Percentiles rank a stretch among this genome's conserved stretches.
Evolutionary conservation across 2,113 vertebrate species (phyloP).

Genomic region (Boleophthalmus pectinirostris): DNA sequence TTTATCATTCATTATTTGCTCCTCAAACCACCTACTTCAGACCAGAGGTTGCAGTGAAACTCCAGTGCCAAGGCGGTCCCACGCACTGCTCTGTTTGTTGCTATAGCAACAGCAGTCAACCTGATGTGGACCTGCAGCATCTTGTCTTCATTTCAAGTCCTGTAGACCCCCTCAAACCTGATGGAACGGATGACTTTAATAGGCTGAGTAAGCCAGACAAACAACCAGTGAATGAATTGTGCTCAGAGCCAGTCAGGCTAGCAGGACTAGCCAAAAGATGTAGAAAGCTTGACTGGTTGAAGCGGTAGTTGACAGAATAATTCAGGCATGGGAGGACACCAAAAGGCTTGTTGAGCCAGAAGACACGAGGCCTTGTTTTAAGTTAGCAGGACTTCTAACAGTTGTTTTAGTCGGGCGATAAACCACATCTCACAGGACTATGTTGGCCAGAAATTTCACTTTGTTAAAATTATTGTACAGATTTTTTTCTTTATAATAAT

Average conservation of each 20-base stretch:
- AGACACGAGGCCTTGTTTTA: constrained; percentile 59
- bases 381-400: constrained; percentile 73
- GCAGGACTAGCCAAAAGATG: constrained; percentile 78
- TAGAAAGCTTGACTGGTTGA: constrained; percentile 84
- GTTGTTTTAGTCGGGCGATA: constrained; percentile 43
- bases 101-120: constrained; percentile 47
- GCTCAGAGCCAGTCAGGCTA: constrained; percentile 80
- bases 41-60: constrained; percentile 78
- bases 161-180: constrained; percentile 61
- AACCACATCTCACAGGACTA: constrained; percentile 58
- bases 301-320: constrained; percentile 57
- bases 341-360: constrained; percentile 32
- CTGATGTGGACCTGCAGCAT: constrained; percentile 29
- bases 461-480: constrained; percentile 93
- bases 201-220: constrained; percentile 46
- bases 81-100: constrained; percentile 42
- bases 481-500: constrained; percentile 72
- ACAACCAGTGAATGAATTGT: constrained; percentile 55
- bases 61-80: constrained; percentile 40
- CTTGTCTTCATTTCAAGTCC: constrained; percentile 28
- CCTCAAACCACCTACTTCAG: constrained; percentile 55
- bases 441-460: constrained; percentile 82
- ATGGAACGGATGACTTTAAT: constrained; percentile 64
- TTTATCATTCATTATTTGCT: constrained; percentile 18
- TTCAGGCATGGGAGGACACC: constrained; percentile 53